phyloP scores from a whole-genome alignment of 2,113 vertebrate species.

The Circaetus cinerascens region DNA sequence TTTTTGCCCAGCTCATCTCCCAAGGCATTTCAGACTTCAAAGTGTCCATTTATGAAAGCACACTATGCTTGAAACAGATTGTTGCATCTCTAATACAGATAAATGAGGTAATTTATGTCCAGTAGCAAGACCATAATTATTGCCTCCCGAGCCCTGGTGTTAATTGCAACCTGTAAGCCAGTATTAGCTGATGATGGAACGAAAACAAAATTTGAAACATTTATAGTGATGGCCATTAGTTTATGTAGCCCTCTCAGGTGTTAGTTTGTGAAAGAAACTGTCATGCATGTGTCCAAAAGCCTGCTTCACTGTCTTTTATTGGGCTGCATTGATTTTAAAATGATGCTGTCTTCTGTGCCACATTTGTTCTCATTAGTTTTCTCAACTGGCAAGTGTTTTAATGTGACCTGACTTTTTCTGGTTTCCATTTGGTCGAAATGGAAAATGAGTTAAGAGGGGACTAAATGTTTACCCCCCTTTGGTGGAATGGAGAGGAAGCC shows the following conservation, averaged over 20 bases:
- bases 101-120: constrained; percentile 36
- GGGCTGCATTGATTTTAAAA: neutral
- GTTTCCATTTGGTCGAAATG: neutral
- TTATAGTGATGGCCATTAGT: neutral
- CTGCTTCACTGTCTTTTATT: neutral
- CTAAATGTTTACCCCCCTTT: neutral
- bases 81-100: constrained; percentile 34
- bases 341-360: neutral
- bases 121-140: constrained; percentile 32
- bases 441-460: neutral
- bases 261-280: constrained; percentile 25
- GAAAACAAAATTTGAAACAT: neutral
- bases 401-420: neutral
- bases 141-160: neutral
- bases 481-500: neutral
- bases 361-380: neutral
- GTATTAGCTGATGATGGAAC: neutral
- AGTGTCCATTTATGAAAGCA: neutral
- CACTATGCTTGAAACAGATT: neutral
- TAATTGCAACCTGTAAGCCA: constrained; percentile 42
- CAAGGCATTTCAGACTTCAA: neutral
- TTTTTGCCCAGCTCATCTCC: neutral
- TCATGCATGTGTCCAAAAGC: neutral
- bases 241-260: neutral
- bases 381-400: neutral